phyloP scores from a whole-genome alignment of 2,888 invertebrate species.

The Athalia circularis region DNA sequence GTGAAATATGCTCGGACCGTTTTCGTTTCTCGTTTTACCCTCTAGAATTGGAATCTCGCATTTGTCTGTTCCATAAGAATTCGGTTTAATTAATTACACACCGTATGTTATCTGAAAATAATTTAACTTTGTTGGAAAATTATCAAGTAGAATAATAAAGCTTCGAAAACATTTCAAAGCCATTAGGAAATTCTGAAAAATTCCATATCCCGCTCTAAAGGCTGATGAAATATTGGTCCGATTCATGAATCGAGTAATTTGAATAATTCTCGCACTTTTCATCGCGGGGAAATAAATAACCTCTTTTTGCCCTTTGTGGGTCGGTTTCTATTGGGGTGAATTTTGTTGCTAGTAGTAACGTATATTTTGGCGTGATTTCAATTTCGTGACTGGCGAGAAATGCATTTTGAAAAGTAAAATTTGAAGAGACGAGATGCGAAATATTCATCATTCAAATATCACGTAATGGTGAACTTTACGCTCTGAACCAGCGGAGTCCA shows the following conservation, averaged over 20 bases:
- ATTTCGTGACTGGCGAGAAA: slow-evolving; percentile 7
- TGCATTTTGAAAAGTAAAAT: background rate
- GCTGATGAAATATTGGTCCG: slow-evolving; percentile 27
- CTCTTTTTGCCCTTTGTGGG: background rate
- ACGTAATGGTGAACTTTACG: background rate
- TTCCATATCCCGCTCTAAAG: background rate
- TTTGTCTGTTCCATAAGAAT: background rate
- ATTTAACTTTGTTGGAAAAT: background rate
- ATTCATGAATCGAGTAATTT: slow-evolving; percentile 39
- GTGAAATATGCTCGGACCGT: slow-evolving; percentile 1
- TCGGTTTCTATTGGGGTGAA: background rate
- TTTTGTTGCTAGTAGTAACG: background rate
- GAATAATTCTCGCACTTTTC: slow-evolving; percentile 35
- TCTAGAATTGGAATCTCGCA: background rate
- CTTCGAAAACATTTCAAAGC: too few relatives aligned
- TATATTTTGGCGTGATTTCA: too few relatives aligned
- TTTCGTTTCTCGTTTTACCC: background rate
- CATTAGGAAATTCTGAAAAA: too few relatives aligned
- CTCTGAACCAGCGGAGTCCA: background rate
- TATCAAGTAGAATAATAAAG: background rate
- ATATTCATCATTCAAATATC: slow-evolving; percentile 6
- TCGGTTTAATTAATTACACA: too few relatives aligned
- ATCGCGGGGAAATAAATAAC: slow-evolving; percentile 25
- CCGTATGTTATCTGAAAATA: too few relatives aligned
- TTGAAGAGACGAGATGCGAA: background rate